Base-by-base conservation (phyloP, 2,113 vertebrate genomes). In the Scortum barcoo region DNA sequence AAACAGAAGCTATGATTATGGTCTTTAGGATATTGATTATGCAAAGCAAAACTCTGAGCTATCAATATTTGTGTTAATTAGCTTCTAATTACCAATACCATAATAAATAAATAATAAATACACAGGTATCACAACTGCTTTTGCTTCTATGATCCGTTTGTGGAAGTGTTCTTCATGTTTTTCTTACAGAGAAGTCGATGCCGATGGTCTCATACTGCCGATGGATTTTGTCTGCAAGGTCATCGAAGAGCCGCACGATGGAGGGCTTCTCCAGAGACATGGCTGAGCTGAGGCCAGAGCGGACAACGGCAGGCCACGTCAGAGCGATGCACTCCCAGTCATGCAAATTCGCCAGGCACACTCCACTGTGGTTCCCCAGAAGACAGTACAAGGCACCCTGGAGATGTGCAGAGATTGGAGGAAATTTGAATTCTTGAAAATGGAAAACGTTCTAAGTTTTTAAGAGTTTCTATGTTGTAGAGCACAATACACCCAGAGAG, bases 321-420 rank as follows among this genome's bases (percentile, higher is more conserved):
- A 97, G 95, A 42, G 96, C 95, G 78, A 99, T 98, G 80, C 97
- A 99, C 4, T 99, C 97, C 98, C 98, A 99, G 28, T 99, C 98
- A 0, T 99, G 98, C 88, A 99, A 96, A 88, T 98, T 99, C 65
- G 97, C 97, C 91, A 99, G 90, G 77, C 97, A 99, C 22, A 98
- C 96, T 30, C 97, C 97, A 48, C 94, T 97, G 83, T 98, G 97
- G 90, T 97, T 99, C 80, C 98, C 98, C 83, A 99, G 95, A 11
- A 99, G 96, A 93, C 98, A 99, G 92, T 99, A 99, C 93, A 99
- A 96, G 91, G 98, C 97, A 94, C 98, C 98, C 98, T 99, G 85
- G 51, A 81, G 76, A 86, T 1, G 9, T 9, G 62, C 5, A 50
- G 1, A 85, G 14, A 83, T 1, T 14, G 8, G n/a, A n/a, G n/a